phyloP scores from a whole-genome alignment of 2,888 invertebrate genomes.

The Ashinkailepas kermadecensis region DNA sequence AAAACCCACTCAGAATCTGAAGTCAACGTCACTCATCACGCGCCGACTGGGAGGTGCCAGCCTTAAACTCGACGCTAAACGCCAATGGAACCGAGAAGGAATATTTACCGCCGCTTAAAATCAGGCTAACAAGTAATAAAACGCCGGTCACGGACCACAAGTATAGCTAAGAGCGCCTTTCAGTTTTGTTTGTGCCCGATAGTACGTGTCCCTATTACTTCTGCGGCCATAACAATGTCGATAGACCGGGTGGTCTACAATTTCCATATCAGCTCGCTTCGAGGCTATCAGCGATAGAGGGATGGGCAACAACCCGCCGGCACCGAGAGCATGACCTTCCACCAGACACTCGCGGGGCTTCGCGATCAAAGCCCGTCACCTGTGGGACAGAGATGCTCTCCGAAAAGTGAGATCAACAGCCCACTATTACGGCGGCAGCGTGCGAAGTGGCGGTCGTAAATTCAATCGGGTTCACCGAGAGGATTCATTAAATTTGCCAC shows the following conservation, averaged over 20 bases:
- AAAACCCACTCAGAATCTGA: neutral
- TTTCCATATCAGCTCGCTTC: neutral
- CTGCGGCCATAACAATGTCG: neutral
- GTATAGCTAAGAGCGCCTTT: neutral
- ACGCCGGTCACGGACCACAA: neutral
- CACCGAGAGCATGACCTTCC: neutral
- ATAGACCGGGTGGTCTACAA: neutral
- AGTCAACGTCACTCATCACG: neutral
- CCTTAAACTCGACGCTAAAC: constrained; percentile 1
- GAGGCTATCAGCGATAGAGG: neutral
- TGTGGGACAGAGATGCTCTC: no score
- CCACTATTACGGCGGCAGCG: neutral
- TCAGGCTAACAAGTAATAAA: constrained; percentile 12
- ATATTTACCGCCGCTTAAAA: constrained; percentile 4
- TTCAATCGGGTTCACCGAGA: neutral
- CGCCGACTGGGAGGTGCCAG: neutral
- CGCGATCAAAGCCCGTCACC: no score
- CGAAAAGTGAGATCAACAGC: neutral
- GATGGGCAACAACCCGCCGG: neutral
- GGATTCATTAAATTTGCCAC: constrained; percentile 2
- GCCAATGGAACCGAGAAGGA: neutral
- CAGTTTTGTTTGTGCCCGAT: neutral
- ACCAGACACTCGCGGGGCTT: no score
- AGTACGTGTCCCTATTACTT: neutral
- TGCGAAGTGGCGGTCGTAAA: neutral